Evolutionary conservation across 37 sponge, comb jelly and placozoan genomes (phyloP), one percentile per base, ranked within the genome.

Genomic region (Geodia barretti): DNA sequence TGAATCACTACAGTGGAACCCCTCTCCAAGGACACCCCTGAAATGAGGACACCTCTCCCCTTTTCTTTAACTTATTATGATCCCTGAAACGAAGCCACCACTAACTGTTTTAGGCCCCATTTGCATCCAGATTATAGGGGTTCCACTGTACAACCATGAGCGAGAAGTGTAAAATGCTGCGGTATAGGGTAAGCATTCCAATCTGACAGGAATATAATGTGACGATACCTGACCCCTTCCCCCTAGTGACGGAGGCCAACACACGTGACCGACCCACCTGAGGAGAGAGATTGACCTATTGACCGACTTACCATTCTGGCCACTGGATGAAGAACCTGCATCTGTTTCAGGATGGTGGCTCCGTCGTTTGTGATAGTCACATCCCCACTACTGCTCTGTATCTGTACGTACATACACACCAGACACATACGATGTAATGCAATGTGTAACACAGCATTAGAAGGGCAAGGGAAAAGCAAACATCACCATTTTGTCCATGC

Each of bases 341-440:
- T 99, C 86, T 99, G 88, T 69, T 99, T 99, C 31, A 99, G 92
- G 64, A 99, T 99, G 42, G 99, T 99, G 33, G 99, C 99, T 32
- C 99, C 99, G 73, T 99, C 99, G 62, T 99, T 99, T 28, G 99
- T 99, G 67, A 99, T 97, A 23, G 99, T 99, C 23, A 99, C 97
- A 41, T 99, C 97, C 41, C 99, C 99, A 41, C 59, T 83, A 20
- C 75, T 35, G 23, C 73, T 81, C 81, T 95, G 99, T 73, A 99
- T 99, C 93, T 92, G 38, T 25, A 64, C 37, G 36, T 2, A 41
- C 62, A 85, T 25, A 79, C 54, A 47, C 54, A 14, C 54, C 54
- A 47, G 14, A 7, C 7, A 47, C 54, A 47, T 47, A 47, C 7
- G 54, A 7, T 47, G 54, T 47, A 17, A 47, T 17, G 54, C 54